phyloP scores from a whole-genome alignment of 2,797 vertebrate genomes.

The Sarcophilus harrisii region DNA sequence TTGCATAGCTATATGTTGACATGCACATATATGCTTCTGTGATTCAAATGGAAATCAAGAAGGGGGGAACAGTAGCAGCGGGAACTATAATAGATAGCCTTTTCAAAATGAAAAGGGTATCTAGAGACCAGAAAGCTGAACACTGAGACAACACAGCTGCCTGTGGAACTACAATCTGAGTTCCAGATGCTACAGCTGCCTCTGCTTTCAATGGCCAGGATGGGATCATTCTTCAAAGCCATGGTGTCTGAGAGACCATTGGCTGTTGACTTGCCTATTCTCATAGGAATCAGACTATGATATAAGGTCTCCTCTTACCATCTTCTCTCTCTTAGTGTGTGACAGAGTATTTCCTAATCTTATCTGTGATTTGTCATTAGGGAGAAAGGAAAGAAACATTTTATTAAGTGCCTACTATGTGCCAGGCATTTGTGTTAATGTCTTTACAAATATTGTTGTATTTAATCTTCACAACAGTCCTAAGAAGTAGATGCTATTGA shows the following conservation, averaged over 20 bases:
- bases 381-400: neutral
- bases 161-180: neutral
- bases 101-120: neutral
- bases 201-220: neutral
- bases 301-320: neutral
- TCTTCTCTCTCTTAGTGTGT: neutral
- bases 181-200: neutral
- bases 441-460: neutral
- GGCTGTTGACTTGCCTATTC: neutral
- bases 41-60: neutral
- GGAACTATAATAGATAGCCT: neutral
- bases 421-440: neutral
- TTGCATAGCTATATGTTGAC: neutral
- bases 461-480: neutral
- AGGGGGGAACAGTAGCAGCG: neutral
- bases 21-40: neutral
- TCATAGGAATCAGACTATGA: neutral
- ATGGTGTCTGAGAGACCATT: neutral
- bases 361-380: neutral
- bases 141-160: neutral
- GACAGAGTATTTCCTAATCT: neutral
- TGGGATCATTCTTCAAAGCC: neutral
- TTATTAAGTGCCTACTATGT: neutral
- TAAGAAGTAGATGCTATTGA: neutral
- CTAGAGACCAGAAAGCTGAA: neutral